Conservation (phyloP, 2,888 invertebrate genomes). For the Rhabditophanes sp. region DNA sequence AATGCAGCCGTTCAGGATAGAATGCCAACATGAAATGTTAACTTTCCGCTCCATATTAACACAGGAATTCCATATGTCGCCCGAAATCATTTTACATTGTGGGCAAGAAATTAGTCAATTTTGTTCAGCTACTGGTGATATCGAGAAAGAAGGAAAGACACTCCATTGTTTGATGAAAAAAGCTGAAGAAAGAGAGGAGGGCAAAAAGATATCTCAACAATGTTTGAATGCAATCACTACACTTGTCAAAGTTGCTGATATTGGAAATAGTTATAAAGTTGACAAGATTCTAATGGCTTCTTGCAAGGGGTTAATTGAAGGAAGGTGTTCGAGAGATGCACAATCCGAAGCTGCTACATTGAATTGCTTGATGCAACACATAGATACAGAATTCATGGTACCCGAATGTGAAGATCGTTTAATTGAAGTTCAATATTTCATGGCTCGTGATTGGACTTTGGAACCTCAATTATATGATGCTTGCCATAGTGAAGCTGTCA, state of each 20-base stretch:
- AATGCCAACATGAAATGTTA: conserved; percentile 72
- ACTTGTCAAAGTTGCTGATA: conserved; percentile 59
- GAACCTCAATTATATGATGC: conserved; percentile 73
- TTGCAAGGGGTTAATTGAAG: conserved; percentile 31
- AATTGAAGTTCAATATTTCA: conserved; percentile 87
- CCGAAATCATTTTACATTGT: conserved; percentile 75
- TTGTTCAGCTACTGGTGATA: conserved; percentile 41
- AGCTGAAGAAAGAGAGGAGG: conserved; percentile 31
- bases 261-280: conserved; percentile 84
- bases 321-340: conserved; percentile 24
- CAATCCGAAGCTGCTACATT: conserved; percentile 52
- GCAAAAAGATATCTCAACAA: conserved; percentile 20
- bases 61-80: conserved; percentile 80
- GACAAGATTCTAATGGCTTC: conserved; percentile 50
- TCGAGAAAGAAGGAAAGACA: conserved; percentile 61
- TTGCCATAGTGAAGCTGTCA: conserved; percentile 67
- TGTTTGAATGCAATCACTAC: conserved; percentile 21
- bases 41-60: conserved; percentile 69
- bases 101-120: conserved; percentile 46
- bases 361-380: conserved; percentile 79
- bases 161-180: conserved; percentile 75
- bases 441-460: conserved; percentile 79
- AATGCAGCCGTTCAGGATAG: conserved; percentile 48
- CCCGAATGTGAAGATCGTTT: conserved; percentile 74
- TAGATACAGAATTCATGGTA: conserved; percentile 61